phyloP scores from a whole-genome alignment of 2,888 invertebrate species.

The Adineta ricciae region DNA sequence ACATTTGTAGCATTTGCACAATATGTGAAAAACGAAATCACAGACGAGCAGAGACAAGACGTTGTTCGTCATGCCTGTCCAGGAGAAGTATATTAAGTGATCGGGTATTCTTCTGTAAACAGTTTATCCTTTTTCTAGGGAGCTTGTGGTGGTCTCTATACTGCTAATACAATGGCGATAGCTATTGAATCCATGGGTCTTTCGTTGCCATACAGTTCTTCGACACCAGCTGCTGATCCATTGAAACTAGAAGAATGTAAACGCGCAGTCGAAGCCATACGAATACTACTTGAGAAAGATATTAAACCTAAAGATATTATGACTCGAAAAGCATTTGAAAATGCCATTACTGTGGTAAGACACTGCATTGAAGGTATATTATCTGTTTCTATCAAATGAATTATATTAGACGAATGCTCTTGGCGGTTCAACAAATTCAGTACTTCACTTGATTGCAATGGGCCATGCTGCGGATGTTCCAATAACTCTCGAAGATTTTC shows the following conservation, averaged over 20 bases:
- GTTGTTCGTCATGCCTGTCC: slow-evolving; percentile 17
- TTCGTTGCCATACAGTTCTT: slow-evolving; percentile 27
- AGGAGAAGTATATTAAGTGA: not conserved
- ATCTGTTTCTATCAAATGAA: not conserved
- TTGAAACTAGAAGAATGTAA: slow-evolving; percentile 16
- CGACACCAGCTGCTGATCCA: slow-evolving; percentile 24
- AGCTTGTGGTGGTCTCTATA: slow-evolving; percentile 33
- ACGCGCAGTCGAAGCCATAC: slow-evolving; percentile 11
- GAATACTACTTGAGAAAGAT: slow-evolving; percentile 16
- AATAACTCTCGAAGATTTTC: slow-evolving; percentile 24
- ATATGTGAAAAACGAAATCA: not conserved
- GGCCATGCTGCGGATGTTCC: slow-evolving; percentile 26
- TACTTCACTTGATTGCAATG: slow-evolving; percentile 32
- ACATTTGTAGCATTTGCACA: slow-evolving; percentile 1
- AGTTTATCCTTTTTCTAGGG: not conserved
- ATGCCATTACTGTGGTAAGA: slow-evolving; percentile 29
- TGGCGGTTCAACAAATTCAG: slow-evolving; percentile 33
- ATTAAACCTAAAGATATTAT: slow-evolving; percentile 31
- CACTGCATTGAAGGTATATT: not conserved
- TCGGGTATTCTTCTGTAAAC: too few relatives aligned
- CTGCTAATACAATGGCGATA: slow-evolving; percentile 34
- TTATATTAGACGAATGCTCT: slow-evolving; percentile 10
- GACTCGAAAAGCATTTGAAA: slow-evolving; percentile 33
- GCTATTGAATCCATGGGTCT: slow-evolving; percentile 33
- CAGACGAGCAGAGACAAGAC: not conserved